Evolutionary conservation across 2,113 vertebrate species (phyloP), one percentile per base, ranked within the genome.

Genomic region (Daubentonia madagascariensis): DNA sequence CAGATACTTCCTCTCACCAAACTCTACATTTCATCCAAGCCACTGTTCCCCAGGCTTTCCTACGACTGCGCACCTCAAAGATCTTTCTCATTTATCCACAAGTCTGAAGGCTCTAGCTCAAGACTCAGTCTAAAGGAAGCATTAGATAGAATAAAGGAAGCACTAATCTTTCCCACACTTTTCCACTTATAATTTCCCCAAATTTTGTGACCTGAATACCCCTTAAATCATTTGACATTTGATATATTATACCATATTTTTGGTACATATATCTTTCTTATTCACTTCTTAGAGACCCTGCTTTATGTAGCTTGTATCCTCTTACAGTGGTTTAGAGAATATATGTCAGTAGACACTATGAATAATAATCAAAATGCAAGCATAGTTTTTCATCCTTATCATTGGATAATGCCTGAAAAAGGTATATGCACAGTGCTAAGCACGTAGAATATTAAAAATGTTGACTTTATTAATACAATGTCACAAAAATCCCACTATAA

Each of bases 161-260:
- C 23, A 86, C 85, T 89, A 88, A 63, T 73, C 68, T 94, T 94
- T 50, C 22, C 32, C 37, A 92, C 5, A 79, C 32, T 92, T 93
- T 83, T 84, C 32, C 37, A 57, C 5, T 89, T 97, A 35, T 61
- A 70, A 75, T 97, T 88, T 85, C 7, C 63, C 45, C 9, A 89
- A 85, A 93, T 96, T 43, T 43, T 81, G 35, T 97, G n/a, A 96
- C 22, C 45, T 92, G 35, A 67, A 63, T 91, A n/a, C 2, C 45
- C 61, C 79, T 81, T 50, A 88, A 83, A 84, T 20, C 18, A 79
- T 93, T 32, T 83, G 85, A 92, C 40, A 68, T 88, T 95, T 93
- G 61, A 85, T 83, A 45, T 63, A 52, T 75, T 93, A 91, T 70
- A 61, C 23, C 6, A 16, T 45, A 61, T 59, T 96, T 95, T 72